phyloP scores from a whole-genome alignment of 2,888 invertebrate species.

The Drosophila cognata region DNA sequence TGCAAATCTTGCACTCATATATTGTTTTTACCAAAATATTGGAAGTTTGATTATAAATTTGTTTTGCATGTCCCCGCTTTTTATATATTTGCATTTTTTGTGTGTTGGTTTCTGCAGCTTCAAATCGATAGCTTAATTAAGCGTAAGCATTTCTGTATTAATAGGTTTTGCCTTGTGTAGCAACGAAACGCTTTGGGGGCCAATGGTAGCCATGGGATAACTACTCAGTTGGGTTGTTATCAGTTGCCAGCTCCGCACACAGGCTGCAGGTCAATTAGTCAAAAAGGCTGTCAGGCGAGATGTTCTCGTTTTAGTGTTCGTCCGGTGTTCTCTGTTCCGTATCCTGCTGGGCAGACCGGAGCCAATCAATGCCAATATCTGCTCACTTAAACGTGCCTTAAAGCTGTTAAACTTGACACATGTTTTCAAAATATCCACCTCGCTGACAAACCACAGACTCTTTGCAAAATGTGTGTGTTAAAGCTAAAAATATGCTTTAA shows the following conservation, averaged over 20 bases:
- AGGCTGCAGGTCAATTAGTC: slow-evolving; percentile 76
- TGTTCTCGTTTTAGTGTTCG: slow-evolving; percentile 27
- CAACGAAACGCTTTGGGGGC: slow-evolving; percentile 35
- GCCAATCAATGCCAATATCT: slow-evolving; percentile 60
- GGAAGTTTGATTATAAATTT: slow-evolving; percentile 17
- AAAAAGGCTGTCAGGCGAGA: slow-evolving; percentile 57
- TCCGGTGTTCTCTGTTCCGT: slow-evolving; percentile 22
- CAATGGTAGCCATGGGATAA: slow-evolving; percentile 29
- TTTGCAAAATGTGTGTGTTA: slow-evolving; percentile 55
- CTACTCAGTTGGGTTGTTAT: slow-evolving; percentile 44
- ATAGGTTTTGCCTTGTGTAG: slow-evolving; percentile 72
- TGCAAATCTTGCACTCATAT: neutral
- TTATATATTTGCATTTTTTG: slow-evolving; percentile 24
- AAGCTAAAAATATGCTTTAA: slow-evolving; percentile 58
- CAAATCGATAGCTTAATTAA: slow-evolving; percentile 80
- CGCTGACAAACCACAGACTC: neutral
- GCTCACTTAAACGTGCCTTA: slow-evolving; percentile 63
- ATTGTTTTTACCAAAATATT: slow-evolving; percentile 6
- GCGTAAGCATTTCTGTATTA: slow-evolving; percentile 74
- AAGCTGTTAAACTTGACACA: slow-evolving; percentile 60
- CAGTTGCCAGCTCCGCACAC: slow-evolving; percentile 31
- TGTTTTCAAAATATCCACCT: slow-evolving; percentile 15
- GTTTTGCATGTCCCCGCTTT: slow-evolving; percentile 4
- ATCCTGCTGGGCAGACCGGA: slow-evolving; percentile 49
- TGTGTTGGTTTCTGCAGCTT: slow-evolving; percentile 41